Conservation (phyloP, 1,140 invertebrate species). For the Lepidurus apus region DNA sequence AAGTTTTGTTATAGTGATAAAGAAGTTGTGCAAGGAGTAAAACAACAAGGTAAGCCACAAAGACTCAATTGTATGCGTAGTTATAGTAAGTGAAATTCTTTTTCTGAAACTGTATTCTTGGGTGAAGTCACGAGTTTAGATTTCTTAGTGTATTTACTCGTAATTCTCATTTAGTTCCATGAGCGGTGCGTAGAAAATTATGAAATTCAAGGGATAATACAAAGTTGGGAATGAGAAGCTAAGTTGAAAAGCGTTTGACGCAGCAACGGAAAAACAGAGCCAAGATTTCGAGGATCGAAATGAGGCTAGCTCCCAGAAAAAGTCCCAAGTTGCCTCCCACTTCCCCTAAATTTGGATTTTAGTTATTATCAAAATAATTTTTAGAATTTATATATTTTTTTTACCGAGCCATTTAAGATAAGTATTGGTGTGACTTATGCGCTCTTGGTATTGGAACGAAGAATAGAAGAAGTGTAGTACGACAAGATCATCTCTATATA, state of each 20-base stretch:
- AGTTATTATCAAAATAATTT: not conserved
- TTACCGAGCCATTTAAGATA: not conserved
- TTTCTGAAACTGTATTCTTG: too few species aligned
- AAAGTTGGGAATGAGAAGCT: too few species aligned
- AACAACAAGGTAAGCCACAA: not conserved
- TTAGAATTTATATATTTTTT: too few species aligned
- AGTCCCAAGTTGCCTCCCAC: slow-evolving; percentile 16
- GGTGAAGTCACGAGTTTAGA: too few species aligned
- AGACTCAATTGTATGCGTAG: too few species aligned
- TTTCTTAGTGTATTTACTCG: not conserved
- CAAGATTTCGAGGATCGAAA: not conserved
- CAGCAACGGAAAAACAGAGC: not conserved
- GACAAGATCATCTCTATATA: not conserved
- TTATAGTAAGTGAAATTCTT: too few species aligned
- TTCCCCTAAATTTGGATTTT: not conserved
- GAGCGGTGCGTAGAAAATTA: too few species aligned
- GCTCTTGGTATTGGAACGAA: not conserved
- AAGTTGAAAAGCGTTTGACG: too few species aligned
- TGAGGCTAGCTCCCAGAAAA: slow-evolving; percentile 8
- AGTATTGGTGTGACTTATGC: not conserved
- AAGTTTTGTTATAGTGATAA: too few species aligned
- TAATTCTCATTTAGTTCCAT: not conserved
- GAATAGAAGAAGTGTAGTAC: not conserved
- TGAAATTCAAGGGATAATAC: too few species aligned
- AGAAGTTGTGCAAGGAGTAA: too few species aligned